These are phyloP conservation scores for Ylistrum balloti DNA, from an alignment of 1,140 invertebrate genomes.

Conservation along the genomic window DNA sequence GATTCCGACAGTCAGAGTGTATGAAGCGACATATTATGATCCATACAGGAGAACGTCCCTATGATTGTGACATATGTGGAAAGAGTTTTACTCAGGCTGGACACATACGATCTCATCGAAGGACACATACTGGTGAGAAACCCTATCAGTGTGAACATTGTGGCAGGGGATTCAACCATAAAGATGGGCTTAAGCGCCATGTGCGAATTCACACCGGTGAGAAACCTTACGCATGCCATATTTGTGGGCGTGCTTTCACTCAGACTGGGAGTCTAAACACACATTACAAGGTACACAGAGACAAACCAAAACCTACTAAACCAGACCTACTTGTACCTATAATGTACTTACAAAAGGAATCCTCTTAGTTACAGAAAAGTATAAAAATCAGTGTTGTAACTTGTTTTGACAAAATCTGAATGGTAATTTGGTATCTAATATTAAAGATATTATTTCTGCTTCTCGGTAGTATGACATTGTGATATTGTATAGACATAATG, in stretches of 20 bases:
- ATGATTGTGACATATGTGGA: slow-evolving; percentile 39
- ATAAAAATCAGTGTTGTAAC: too few species aligned
- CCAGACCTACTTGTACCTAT: not conserved
- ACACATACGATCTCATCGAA: not conserved
- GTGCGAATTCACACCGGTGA: not conserved
- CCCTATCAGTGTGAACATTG: not conserved
- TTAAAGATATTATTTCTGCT: too few species aligned
- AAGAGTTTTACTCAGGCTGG: not conserved
- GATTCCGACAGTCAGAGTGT: slow-evolving; percentile 55
- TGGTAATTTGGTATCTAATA: too few species aligned
- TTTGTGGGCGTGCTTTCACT: not conserved
- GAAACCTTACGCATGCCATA: slow-evolving; percentile 13
- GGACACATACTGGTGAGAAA: slow-evolving; percentile 17
- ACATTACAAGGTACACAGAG: not conserved
- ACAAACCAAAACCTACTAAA: not conserved
- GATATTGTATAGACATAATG: too few species aligned
- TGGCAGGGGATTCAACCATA: slow-evolving; percentile 6
- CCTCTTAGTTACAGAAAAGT: not conserved
- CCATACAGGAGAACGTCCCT: slow-evolving; percentile 65
- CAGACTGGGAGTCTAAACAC: slow-evolving; percentile 7
- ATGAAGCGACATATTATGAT: slow-evolving; percentile 64
- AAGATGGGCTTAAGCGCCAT: slow-evolving; percentile 14
- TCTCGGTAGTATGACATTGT: too few species aligned
- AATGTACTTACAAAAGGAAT: not conserved
- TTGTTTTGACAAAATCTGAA: too few species aligned